Evolutionary conservation across 2,888 invertebrate genomes (phyloP).

Genomic region (Apamea monoglypha): DNA sequence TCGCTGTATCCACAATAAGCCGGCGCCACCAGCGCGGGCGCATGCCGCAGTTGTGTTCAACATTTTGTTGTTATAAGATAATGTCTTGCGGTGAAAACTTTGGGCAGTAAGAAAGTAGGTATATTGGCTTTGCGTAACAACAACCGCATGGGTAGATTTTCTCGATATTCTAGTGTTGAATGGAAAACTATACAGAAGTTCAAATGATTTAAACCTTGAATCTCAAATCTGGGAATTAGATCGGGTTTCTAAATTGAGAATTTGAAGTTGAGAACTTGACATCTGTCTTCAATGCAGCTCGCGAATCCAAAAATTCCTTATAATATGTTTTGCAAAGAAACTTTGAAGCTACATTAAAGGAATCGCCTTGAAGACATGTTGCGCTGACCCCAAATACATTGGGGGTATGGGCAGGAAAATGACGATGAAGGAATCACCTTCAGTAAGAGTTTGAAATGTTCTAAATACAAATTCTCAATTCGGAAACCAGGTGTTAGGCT

Average conservation of each 20-base stretch:
- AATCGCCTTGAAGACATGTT: background rate
- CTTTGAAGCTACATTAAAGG: background rate
- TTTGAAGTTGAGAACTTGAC: background rate
- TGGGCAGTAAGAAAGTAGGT: background rate
- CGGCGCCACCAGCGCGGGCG: slow-evolving; percentile 53
- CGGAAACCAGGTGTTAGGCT: background rate
- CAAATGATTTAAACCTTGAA: background rate
- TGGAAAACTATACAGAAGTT: background rate
- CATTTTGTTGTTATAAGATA: slow-evolving; percentile 38
- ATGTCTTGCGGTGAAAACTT: slow-evolving; percentile 12
- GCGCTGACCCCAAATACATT: too few species aligned
- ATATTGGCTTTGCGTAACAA: background rate
- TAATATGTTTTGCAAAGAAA: background rate
- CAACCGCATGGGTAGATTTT: background rate
- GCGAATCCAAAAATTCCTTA: background rate
- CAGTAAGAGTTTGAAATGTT: background rate
- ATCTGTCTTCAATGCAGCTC: background rate
- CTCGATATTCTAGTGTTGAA: background rate
- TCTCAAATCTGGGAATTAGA: background rate
- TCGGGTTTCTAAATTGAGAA: background rate
- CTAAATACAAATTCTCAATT: background rate
- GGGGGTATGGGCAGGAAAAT: too few species aligned
- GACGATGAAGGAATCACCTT: background rate
- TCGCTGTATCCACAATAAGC: slow-evolving; percentile 57
- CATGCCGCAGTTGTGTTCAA: slow-evolving; percentile 52